Evolutionary conservation across 2,797 vertebrate genomes (phyloP), one percentile per base, ranked within the genome.

Genomic region (Ibycter americanus): DNA sequence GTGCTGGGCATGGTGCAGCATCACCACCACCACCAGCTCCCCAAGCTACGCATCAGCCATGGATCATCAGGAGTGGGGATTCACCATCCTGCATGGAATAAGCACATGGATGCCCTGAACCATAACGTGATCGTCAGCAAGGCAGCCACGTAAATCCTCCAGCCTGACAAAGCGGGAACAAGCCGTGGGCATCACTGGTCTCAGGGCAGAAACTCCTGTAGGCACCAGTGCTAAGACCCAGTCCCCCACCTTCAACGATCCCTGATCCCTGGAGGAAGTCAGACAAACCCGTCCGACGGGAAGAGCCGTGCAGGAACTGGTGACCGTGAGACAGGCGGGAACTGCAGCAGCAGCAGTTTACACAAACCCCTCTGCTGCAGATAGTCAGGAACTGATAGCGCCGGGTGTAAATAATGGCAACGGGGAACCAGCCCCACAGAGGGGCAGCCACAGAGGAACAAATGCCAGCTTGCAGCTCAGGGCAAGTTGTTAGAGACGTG

Each of bases 301-400:
- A 96, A 96, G 87, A 95, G 90, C 74, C 1, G 0, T 46, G 87
- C 95, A 95, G 93, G 93, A 96, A 95, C 95, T 82, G 89, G 89
- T 74, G 93, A 58, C 86, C 9, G 2, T 89, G 74, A 54, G 84
- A 84, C 3, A 0, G 74, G 59, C 92, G 93, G 93, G 71, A 82
- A 93, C 55, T 6, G 27, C 82, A 76, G 74, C 54, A 81, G 84
- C 81, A 79, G 67, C 90, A 94, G 82, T 96, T 96, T 96, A 95
- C 52, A 95, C 91, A 96, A 96, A 80, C 19, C 61, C 27, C 84
- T 56, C 58, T 49, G 66, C 66, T 71, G 65, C 89, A 92, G 96
- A 96, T 87, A 94, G 81, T 9, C 96, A 96, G 93, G 95, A 96
- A 96, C 96, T 91, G 93, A 93, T 91, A 93, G 73, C 1, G 0